Evolutionary conservation across 2,797 vertebrate genomes (phyloP), one percentile per base, ranked within the genome.

Genomic region (Enoplosus armatus): DNA sequence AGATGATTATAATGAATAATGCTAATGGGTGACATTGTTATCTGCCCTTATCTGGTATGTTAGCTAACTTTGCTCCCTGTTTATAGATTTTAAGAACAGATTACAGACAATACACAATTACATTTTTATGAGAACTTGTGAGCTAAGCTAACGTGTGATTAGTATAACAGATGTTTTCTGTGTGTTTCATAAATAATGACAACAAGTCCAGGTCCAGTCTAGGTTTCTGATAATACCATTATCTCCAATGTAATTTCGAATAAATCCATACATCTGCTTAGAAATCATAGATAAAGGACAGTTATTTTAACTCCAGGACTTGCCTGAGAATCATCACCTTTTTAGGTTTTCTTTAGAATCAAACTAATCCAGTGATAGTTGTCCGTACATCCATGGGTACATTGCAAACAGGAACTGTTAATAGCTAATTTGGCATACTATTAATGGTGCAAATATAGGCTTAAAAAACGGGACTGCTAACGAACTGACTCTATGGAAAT

Each of bases 1-100:
- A 50, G 82, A 85, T 84, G 70, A 87, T 84, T 83, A 89, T 85
- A 53, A 72, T 71, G 76, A 87, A 85, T 71, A 55, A 83, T 56
- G 79, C 63, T 88, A 82, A 89, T 72, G 50, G 37, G n/a, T 26
- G 54, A 63, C 81, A 79, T 85, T 77, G 75, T 77, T 72, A 75
- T 85, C 76, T 63, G 58, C 53, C 33, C 24, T 15, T 48, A 10
- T 84, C 74, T 70, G 47, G 72, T 72, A 74, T 37, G 72, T 54
- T 48, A 31, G 53, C 59, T 54, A 59, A 50, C 64, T 29, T 31
- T 67, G 22, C 50, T 79, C 31, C 35, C 2, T 45, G 59, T 61
- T 16, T 43, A 27, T 35, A 51, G 43, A 58, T 50, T 45, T 62
- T 47, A 26, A 59, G 60, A 80, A 54, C 53, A 72, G 27, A 82